These are phyloP conservation scores for Cuculus canorus DNA, from an alignment of 2,797 vertebrate species.

Conservation along the genomic window DNA sequence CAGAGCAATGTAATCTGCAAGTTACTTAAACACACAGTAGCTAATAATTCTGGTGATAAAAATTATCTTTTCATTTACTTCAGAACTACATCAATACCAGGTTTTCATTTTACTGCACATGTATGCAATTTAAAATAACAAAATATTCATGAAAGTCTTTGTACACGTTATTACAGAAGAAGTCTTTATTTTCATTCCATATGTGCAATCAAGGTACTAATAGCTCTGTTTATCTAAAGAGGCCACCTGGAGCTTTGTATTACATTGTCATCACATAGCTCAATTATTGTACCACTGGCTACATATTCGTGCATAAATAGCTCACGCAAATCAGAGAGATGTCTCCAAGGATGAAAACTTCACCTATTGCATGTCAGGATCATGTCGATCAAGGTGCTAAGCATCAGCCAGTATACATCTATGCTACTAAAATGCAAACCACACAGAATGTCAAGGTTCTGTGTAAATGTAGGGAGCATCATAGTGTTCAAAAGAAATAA, in stretches of 20 bases:
- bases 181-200: background rate
- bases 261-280: background rate
- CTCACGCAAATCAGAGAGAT: background rate
- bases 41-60: background rate
- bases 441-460: background rate
- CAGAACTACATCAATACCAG: background rate
- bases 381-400: background rate
- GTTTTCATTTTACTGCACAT: background rate
- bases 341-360: background rate
- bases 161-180: background rate
- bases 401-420: background rate
- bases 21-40: background rate
- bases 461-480: background rate
- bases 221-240: background rate
- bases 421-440: background rate
- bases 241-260: background rate
- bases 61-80: conserved; percentile 7
- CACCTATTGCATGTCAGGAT: background rate
- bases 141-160: background rate
- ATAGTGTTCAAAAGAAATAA: background rate
- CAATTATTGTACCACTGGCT: background rate
- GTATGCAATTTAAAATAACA: background rate
- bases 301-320: background rate
- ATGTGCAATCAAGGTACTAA: background rate
- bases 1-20: background rate